Conservation (phyloP, 2,888 invertebrate genomes). For the Caenorhabditis uteleia region DNA sequence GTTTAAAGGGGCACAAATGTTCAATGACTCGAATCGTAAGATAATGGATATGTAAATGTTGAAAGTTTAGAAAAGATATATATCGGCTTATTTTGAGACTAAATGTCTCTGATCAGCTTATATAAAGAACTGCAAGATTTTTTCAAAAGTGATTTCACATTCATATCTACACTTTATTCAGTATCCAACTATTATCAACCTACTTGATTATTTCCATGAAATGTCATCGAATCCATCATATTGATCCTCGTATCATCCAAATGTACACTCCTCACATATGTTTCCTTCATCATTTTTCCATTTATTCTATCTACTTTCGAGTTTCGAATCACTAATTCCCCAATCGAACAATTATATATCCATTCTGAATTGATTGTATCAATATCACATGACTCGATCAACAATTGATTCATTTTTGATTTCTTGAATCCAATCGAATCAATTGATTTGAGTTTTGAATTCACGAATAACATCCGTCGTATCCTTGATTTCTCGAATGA, state of each 20-base stretch:
- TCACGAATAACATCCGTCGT: slow-evolving; percentile 4
- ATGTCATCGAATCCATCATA: slow-evolving; percentile 21
- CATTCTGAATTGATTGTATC: too few relatives aligned
- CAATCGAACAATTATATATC: slow-evolving; percentile 7
- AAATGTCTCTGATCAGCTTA: too few relatives aligned
- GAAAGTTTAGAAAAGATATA: too few relatives aligned
- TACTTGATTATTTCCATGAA: slow-evolving; percentile 17
- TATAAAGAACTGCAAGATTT: too few relatives aligned
- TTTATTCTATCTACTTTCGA: slow-evolving; percentile 21
- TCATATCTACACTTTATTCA: neutral
- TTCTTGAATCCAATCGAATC: too few relatives aligned
- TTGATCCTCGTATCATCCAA: slow-evolving; percentile 21
- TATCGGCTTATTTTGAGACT: too few relatives aligned
- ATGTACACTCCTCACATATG: slow-evolving; percentile 1
- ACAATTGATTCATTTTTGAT: too few relatives aligned
- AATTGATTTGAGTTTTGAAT: slow-evolving; percentile 2
- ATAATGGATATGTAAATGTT: neutral
- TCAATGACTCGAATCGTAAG: neutral
- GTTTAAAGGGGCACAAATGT: too few relatives aligned
- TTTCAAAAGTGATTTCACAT: too few relatives aligned
- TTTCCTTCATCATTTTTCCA: slow-evolving; percentile 10
- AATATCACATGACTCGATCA: neutral
- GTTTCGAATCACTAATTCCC: slow-evolving; percentile 5
- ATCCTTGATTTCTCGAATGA: slow-evolving; percentile 30
- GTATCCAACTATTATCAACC: neutral